Percentiles rank a stretch among this genome's conserved stretches.
These are phyloP conservation scores for Brachystomella parvula DNA, from an alignment of 1,140 invertebrate species.

Conservation along the genomic window DNA sequence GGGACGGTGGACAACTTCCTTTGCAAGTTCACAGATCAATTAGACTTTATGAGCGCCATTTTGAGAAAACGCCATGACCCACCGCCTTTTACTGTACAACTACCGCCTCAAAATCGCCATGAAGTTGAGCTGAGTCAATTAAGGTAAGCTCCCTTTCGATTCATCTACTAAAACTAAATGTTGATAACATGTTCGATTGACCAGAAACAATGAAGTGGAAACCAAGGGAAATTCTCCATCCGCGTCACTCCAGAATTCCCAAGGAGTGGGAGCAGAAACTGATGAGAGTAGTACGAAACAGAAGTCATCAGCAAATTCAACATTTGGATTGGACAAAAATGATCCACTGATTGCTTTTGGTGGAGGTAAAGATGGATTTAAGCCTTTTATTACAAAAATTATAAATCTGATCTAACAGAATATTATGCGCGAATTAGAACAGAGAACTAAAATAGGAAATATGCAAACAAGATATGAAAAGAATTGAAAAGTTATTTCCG, in stretches of 20 bases:
- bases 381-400: too few species aligned
- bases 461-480: too few species aligned
- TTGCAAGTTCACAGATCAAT: constrained; percentile 83
- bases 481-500: too few species aligned
- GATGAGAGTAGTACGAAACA: background rate
- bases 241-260: background rate
- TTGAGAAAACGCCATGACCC: constrained; percentile 45
- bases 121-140: constrained; percentile 70
- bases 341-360: too few species aligned
- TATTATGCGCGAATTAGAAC: too few species aligned
- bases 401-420: too few species aligned
- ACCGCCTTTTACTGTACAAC: background rate
- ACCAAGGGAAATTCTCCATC: background rate
- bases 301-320: background rate
- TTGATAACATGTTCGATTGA: background rate
- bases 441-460: too few species aligned
- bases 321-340: background rate
- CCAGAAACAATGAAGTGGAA: background rate
- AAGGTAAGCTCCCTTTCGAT: constrained; percentile 49
- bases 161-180: too few species aligned
- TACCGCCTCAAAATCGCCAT: constrained; percentile 45
- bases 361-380: too few species aligned
- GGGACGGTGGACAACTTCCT: constrained; percentile 78
- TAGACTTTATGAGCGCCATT: constrained; percentile 80
- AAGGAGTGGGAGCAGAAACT: background rate